phyloP scores from a whole-genome alignment of 30 jellyfish, hydroid and myxozoan species.

The Catostylus mosaicus region DNA sequence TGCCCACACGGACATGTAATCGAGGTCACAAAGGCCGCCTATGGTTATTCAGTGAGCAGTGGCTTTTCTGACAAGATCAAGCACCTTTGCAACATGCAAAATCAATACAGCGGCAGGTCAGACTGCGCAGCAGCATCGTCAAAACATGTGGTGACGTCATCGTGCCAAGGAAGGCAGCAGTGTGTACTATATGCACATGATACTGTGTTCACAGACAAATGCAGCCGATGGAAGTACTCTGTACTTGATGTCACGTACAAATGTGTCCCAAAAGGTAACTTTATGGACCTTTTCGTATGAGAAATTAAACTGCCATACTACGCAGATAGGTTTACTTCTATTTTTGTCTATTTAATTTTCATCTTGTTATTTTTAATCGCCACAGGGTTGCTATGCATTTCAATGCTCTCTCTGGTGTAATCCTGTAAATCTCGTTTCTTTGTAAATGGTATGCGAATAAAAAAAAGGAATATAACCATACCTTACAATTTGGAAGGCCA shows the following conservation, averaged over 20 bases:
- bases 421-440: no score
- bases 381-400: no score
- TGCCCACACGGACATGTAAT: constrained; percentile 40
- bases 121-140: constrained; percentile 55
- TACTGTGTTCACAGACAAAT: constrained; percentile 32
- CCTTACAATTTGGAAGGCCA: no score
- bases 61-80: constrained; percentile 2
- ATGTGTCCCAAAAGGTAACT: constrained; percentile 17
- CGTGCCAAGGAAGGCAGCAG: constrained; percentile 39
- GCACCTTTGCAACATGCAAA: constrained; percentile 14
- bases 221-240: constrained; percentile 34
- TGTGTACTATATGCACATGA: constrained; percentile 43
- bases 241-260: constrained; percentile 55
- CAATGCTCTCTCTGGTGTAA: no score
- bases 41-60: constrained; percentile 17
- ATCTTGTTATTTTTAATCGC: no score
- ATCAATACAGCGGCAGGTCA: background rate
- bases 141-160: background rate
- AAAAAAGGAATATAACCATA: no score
- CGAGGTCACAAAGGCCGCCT: constrained; percentile 41
- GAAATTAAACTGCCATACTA: background rate
- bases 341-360: no score
- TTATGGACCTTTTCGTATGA: no score
- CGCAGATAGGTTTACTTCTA: no score
- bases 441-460: no score